Base-by-base conservation (phyloP, 2,888 invertebrate species). In the Mesochorus sp. region DNA sequence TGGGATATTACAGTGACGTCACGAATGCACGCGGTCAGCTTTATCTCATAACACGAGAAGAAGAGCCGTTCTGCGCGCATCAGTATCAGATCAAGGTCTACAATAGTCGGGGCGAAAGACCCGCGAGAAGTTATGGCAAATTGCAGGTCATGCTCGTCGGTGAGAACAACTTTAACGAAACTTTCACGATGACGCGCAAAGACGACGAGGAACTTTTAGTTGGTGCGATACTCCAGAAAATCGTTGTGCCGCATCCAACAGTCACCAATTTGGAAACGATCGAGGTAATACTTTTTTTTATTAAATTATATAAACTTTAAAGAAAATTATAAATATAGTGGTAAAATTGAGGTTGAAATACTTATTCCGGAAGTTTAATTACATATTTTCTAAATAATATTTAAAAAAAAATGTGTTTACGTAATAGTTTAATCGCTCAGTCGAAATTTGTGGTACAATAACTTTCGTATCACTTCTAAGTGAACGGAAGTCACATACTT, bases 51-150 rank as follows among this genome's bases (percentile, higher is more conserved):
- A 98, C 98, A 0, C 93, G 97, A 79, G 96, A 97, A 81, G 96
- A 97, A 87, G 97, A 97, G 90, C 98, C 98, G 0, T 98, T 97
- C 90, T 98, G 98, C 91, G 97, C 97, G 0, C 96, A 97, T 91
- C 97, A 98, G 88, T 97, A 96, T 88, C 94, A 95, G 89, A 94
- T 97, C 51, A 95, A 95, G 85, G 94, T 98, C 61, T 95, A 96
- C 92, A 96, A 95, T 76, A 94, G 95, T 2, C 93, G 93, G 19
- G 94, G 94, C 83, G 93, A 93, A 66, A 91, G 94, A 61, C 94
- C 95, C 0, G 92, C 94, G 83, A 92, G 94, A 0, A 96, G 95
- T 85, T 96, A 95, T 88, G 98, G 97, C 0, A 95, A 96, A 82
- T 89, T 93, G 1, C 95, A 96, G 84, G 93, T 96, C 12, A 96